Conservation (phyloP, 2,113 vertebrate species). For the Pelodiscus sinensis region DNA sequence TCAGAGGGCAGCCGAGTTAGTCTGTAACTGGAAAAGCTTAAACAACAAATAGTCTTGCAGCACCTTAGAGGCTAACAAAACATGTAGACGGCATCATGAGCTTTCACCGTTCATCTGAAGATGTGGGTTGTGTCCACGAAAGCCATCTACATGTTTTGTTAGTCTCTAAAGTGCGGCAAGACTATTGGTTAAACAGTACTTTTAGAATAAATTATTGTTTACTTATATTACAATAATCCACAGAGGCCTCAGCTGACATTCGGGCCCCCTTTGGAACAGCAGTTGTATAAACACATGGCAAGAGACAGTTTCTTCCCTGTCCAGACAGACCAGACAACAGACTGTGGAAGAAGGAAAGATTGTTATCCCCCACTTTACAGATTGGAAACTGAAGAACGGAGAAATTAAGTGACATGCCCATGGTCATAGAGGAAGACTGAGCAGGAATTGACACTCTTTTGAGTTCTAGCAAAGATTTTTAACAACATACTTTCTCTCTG, state of each 20-base stretch:
- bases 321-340: neutral
- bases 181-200: neutral
- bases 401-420: neutral
- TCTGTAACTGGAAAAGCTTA: too few relatives aligned
- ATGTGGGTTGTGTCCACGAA: too few relatives aligned
- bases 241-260: neutral
- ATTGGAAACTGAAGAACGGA: neutral
- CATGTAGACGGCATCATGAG: too few relatives aligned
- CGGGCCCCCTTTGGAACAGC: neutral
- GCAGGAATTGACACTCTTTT: neutral
- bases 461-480: neutral
- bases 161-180: too few relatives aligned
- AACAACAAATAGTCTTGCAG: too few relatives aligned
- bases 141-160: too few relatives aligned
- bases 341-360: neutral
- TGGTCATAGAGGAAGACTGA: neutral
- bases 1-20: too few relatives aligned
- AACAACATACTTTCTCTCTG: neutral
- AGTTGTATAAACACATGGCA: neutral
- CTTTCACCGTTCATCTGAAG: too few relatives aligned
- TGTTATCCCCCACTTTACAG: neutral
- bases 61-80: too few relatives aligned
- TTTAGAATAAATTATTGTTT: neutral
- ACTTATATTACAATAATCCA: neutral
- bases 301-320: neutral